Conservation (phyloP, 2,113 vertebrate species). For the Istiophorus platypterus region DNA sequence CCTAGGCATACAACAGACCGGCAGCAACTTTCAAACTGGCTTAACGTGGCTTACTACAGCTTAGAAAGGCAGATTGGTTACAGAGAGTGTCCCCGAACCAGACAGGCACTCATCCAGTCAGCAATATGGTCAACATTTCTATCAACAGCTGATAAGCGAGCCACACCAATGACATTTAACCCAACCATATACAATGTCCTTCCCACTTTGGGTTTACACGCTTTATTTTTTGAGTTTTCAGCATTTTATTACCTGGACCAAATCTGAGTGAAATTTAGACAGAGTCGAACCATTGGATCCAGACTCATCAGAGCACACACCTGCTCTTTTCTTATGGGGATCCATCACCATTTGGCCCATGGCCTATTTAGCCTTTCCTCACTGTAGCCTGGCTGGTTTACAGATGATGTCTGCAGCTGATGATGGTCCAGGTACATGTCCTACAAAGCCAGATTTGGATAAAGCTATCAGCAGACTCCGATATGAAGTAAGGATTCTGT, state of each 20-base stretch:
- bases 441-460: conserved; percentile 71
- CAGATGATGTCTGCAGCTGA: conserved; percentile 46
- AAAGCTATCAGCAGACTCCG: conserved; percentile 51
- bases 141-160: conserved; percentile 58
- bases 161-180: conserved; percentile 32
- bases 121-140: conserved; percentile 43
- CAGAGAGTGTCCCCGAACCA: conserved; percentile 63
- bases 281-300: conserved; percentile 1
- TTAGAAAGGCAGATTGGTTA: conserved; percentile 74
- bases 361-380: conserved; percentile 69
- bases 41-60: conserved; percentile 67
- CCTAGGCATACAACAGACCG: conserved; percentile 67
- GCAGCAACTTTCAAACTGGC: conserved; percentile 73
- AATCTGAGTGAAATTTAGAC: conserved; percentile 38
- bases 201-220: neutral
- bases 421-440: conserved; percentile 43
- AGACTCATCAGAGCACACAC: conserved; percentile 30
- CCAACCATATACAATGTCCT: conserved; percentile 2
- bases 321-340: conserved; percentile 26
- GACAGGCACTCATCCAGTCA: conserved; percentile 43
- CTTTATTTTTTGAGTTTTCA: neutral
- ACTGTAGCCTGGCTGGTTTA: conserved; percentile 58
- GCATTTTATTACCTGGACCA: conserved; percentile 6
- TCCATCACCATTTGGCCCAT: conserved; percentile 17
- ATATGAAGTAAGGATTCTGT: conserved; percentile 28